Evolutionary conservation across 2,888 invertebrate species (phyloP).

Genomic region (Hipparchia sbordonii): DNA sequence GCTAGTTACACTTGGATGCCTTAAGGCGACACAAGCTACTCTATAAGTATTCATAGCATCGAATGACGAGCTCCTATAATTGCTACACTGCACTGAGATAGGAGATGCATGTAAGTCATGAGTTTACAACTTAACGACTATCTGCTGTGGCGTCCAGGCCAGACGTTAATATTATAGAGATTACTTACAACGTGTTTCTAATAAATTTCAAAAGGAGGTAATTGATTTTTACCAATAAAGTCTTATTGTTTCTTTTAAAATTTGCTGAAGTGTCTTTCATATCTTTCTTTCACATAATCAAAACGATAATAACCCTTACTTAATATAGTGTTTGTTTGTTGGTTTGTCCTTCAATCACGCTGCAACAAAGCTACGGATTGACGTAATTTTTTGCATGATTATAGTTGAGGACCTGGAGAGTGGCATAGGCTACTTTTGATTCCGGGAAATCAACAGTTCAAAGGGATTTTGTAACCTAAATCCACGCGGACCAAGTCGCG

Average conservation of each 20-base stretch:
- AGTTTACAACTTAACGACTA: slow-evolving; percentile 35
- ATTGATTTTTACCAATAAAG: background rate
- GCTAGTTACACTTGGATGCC: slow-evolving; percentile 30
- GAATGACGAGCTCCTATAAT: slow-evolving; percentile 43
- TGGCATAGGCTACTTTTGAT: too few relatives aligned
- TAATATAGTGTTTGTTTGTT: too few relatives aligned
- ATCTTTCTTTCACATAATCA: background rate
- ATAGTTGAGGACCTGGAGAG: too few relatives aligned
- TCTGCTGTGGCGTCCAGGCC: slow-evolving; percentile 16
- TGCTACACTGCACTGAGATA: slow-evolving; percentile 32
- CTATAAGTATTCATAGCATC: slow-evolving; percentile 26
- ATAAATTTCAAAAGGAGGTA: slow-evolving; percentile 7
- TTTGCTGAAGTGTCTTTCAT: background rate
- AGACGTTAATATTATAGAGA: slow-evolving; percentile 20
- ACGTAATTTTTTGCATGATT: too few relatives aligned
- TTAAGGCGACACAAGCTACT: slow-evolving; percentile 31
- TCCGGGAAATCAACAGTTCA: too few relatives aligned
- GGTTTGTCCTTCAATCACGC: too few relatives aligned
- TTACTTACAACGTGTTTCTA: slow-evolving; percentile 2
- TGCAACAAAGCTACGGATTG: too few relatives aligned
- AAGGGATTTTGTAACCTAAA: too few relatives aligned
- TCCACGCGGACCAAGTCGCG: too few relatives aligned
- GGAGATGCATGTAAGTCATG: slow-evolving; percentile 34
- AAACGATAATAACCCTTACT: too few relatives aligned
- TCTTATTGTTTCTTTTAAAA: too few relatives aligned